Base-by-base conservation (phyloP, 53 echinoderm and acorn worm genomes). In the Patiria pectinifera region DNA sequence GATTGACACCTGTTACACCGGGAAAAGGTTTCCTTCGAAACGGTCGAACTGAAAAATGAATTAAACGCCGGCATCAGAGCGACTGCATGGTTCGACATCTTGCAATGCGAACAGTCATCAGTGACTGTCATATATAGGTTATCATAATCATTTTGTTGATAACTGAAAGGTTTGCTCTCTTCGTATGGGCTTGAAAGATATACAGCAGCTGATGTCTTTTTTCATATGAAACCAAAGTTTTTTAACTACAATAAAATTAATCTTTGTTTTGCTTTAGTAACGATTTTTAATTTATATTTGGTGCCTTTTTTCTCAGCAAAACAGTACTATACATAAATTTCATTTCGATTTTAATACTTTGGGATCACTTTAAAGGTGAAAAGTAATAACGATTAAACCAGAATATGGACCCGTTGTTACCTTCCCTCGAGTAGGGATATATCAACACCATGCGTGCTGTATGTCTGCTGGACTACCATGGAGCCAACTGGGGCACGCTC, bases 1-100 rank as follows among this genome's bases (percentile, higher is more conserved):
- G 90, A 43, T 0, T 80, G 83, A 86, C 97, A 97, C 88, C 97
- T 96, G n/a, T 82, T 47, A 80, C 97, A 97, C 23, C 97, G 86
- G 5, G 93, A 96, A 62, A 97, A 74, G 8, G 74, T 24, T 24
- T 74, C 19, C 22, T 10, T 24, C 4, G 24, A 10, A 10, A 3
- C 10, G 4, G 22, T 74, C 74, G 19, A 74, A 74, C 74, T 23
- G 53, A 5, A 6, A 53, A 53, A 53, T 53, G 53, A 53, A 53
- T 53, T 8, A 53, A 53, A 53, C 8, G 53, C 53, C 8, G 53
- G 53, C 53, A 53, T 53, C 53, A 78, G 15, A 91, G 82, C 2
- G 26, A 8, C 6, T 13, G 43, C 62, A 91, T 69, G 70, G 53
- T 69, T 1, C 12, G 85, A 11, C 66, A n/a, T 7, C 15, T 2